Evolutionary conservation across 2,888 invertebrate genomes (phyloP), one percentile per base, ranked within the genome.

Genomic region (Yponomeuta cagnagella): DNA sequence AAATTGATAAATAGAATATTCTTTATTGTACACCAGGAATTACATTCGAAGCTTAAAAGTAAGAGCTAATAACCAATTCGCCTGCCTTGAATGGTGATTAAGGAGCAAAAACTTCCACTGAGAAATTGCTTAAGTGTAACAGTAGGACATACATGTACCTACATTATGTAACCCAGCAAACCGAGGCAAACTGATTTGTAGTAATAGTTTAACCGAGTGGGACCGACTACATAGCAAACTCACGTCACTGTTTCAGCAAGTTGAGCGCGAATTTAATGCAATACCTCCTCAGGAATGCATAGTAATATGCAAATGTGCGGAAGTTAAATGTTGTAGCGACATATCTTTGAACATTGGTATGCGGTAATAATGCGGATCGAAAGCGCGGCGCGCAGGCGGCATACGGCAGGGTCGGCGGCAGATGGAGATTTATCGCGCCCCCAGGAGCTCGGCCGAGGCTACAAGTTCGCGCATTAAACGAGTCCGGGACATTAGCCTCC

Each of bases 391-490:
- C 33, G 12, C 10, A 5, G 64, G 30, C 33, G 31, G 65, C 65
- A 65, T 33, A 31, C 43, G 15, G 68, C 37, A 33, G 37, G 68
- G 31, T 78, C 80, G 82, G 81, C 77, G 82, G 79, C 83, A 86
- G 90, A 90, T 90, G 87, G 84, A 89, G 88, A 92, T 91, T 90
- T 91, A 91, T 92, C 88, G 84, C 89, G 86, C 86, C 89, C 89
- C 88, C 84, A 85, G 86, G 88, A 87, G 87, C 87, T 79, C 84
- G 86, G 88, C 63, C 66, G 82, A 87, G 88, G 88, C 52, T 58
- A 58, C 89, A 91, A 92, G 91, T 92, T 92, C 88, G 89, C 90
- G 89, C 90, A 91, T 91, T 91, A 90, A 90, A 91, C 90, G 90
- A 91, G 82, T 90, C 89, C 87, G 90, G 88, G 85, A 89, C 90